phyloP scores from a whole-genome alignment of 2,797 vertebrate genomes.

The Tiaroga cobitis region DNA sequence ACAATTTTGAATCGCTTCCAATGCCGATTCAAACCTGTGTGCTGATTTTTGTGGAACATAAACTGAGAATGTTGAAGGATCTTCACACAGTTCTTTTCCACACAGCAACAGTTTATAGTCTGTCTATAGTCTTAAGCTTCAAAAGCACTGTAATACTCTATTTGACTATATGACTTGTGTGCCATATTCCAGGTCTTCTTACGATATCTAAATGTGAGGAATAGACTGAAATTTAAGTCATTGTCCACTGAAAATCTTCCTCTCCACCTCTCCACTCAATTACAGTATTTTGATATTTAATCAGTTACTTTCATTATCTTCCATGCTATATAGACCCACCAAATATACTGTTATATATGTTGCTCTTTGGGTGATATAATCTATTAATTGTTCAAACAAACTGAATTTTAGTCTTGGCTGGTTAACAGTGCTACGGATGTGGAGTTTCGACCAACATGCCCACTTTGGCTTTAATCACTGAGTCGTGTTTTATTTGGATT shows the following conservation, averaged over 20 bases:
- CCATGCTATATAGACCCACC: background rate
- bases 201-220: background rate
- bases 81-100: background rate
- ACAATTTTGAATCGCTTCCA: background rate
- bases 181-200: background rate
- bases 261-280: too few relatives aligned
- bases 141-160: background rate
- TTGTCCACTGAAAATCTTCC: background rate
- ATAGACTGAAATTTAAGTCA: background rate
- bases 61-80: background rate
- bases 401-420: slow-evolving; percentile 29
- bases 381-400: slow-evolving; percentile 37
- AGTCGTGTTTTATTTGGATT: slow-evolving; percentile 51
- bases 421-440: slow-evolving; percentile 30
- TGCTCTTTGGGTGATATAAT: slow-evolving; percentile 15
- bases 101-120: background rate
- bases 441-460: slow-evolving; percentile 36
- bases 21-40: background rate
- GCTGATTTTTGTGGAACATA: background rate
- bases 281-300: background rate
- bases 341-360: background rate
- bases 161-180: background rate
- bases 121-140: background rate
- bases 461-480: slow-evolving; percentile 33
- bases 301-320: background rate